Base-by-base conservation (phyloP, 64 coral and sea anemone genomes). In the Actinia tenebrosa region DNA sequence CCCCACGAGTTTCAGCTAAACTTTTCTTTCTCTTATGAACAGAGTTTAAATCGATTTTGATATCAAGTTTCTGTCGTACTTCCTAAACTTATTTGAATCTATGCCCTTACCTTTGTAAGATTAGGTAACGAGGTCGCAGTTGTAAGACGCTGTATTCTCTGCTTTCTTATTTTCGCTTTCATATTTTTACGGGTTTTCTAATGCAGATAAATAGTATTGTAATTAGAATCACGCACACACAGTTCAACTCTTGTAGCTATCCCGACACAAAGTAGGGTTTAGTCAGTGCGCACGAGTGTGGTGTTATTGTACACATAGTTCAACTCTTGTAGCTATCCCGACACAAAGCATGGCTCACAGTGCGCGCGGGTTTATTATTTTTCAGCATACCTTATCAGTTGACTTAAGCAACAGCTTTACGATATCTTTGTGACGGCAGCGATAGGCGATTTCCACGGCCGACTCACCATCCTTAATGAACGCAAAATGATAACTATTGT, bases 371-470 rank as follows among this genome's bases (percentile, higher is more conserved):
- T 26, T 10, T 30, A 37, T 37, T 37, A 37, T 37, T 30, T 26
- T 30, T 37, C 37, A 22, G 23, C 8, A 46, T 27, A 95, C 94
- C 89, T 95, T 92, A 78, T 95, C 90, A 50, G 89, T 86, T 2
- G 89, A 77, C 18, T 71, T n/a, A 47, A 93, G 80, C 71, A 96
- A 64, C 18, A 93, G 19, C 6, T 90, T 82, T 71, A 96, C 81
- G 26, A 96, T 93, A 85, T 89, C 94, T 27, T 93, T 87, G 81
- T 96, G 91, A 25, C 83, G 88, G 56, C 88, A 90, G 7, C 84
- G 89, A 44, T 90, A 88, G 5, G 94, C 94, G n/a, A 90, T 75
- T 78, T 96, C 94, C 60, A 92, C 84, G 19, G 94, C 94, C 4
- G 91, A 87, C 64, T 96, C 94, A n/a, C 88, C 91, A 10, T 85